phyloP scores from a whole-genome alignment of 2,888 invertebrate species.

The Dynastes grantii region DNA sequence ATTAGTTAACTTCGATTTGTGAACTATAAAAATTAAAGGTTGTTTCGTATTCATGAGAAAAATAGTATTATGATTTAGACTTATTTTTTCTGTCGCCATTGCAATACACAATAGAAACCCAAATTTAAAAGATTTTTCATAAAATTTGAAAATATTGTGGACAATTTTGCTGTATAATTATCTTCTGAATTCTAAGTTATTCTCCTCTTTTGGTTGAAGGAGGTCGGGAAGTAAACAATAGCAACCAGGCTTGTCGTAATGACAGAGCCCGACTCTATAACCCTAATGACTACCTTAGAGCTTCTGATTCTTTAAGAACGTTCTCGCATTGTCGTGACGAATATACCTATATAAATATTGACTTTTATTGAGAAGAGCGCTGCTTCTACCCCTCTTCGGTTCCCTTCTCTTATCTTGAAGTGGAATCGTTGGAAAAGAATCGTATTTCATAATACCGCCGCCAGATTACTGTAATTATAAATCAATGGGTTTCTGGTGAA shows the following conservation, averaged over 20 bases:
- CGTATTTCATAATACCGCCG: slow-evolving; percentile 44
- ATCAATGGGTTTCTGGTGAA: slow-evolving; percentile 33
- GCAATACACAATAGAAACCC: not conserved
- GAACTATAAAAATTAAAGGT: no score
- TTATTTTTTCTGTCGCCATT: no score
- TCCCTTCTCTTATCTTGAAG: slow-evolving; percentile 43
- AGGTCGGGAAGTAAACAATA: slow-evolving; percentile 49
- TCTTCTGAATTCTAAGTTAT: slow-evolving; percentile 33
- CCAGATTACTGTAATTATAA: slow-evolving; percentile 48
- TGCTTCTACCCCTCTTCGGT: slow-evolving; percentile 17
- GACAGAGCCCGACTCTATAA: slow-evolving; percentile 60
- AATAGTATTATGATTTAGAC: no score
- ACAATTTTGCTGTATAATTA: slow-evolving; percentile 48
- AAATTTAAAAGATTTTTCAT: no score
- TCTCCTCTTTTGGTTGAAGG: slow-evolving; percentile 13
- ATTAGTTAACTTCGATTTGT: no score
- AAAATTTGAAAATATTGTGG: slow-evolving; percentile 3
- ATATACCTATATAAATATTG: slow-evolving; percentile 50
- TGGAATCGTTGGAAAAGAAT: slow-evolving; percentile 48
- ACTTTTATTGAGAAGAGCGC: slow-evolving; percentile 44
- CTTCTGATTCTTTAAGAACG: slow-evolving; percentile 47
- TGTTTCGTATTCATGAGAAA: no score
- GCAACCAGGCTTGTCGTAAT: slow-evolving; percentile 58
- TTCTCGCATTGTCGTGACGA: slow-evolving; percentile 47
- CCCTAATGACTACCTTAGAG: slow-evolving; percentile 62